Conservation (phyloP, 2,113 vertebrate species). For the Callipepla squamata region DNA sequence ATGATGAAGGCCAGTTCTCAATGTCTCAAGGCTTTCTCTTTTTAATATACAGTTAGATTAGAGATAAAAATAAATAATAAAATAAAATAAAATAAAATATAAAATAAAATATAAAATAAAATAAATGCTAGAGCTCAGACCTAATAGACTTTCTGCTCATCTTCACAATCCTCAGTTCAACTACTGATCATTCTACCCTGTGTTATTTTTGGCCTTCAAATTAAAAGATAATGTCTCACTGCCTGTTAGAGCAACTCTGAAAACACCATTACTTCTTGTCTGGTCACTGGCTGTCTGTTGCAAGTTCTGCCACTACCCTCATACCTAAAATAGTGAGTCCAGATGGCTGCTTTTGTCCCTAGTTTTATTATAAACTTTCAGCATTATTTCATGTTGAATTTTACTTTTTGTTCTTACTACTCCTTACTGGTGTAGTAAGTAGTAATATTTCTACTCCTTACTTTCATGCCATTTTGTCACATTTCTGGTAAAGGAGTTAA, state of each 20-base stretch:
- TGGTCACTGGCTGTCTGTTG: neutral
- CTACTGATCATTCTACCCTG: neutral
- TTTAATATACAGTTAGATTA: neutral
- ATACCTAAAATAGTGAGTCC: neutral
- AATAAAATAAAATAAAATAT: neutral
- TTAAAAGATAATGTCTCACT: neutral
- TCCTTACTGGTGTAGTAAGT: too few relatives aligned
- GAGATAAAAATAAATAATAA: neutral
- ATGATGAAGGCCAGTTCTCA: neutral
- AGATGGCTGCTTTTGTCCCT: neutral
- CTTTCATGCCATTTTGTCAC: too few relatives aligned
- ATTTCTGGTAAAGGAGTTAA: too few relatives aligned
- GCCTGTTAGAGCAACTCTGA: neutral
- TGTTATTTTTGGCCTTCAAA: neutral
- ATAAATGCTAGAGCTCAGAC: neutral
- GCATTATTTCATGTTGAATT: too few relatives aligned
- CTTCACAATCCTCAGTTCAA: neutral
- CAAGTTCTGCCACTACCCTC: neutral
- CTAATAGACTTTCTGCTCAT: neutral
- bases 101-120: neutral
- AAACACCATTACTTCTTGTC: neutral
- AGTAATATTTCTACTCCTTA: too few relatives aligned
- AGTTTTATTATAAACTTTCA: neutral
- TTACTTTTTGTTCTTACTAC: too few relatives aligned
- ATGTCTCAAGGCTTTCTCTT: neutral